Conservation (phyloP, 2,113 vertebrate genomes). For the Eptesicus fuscus region DNA sequence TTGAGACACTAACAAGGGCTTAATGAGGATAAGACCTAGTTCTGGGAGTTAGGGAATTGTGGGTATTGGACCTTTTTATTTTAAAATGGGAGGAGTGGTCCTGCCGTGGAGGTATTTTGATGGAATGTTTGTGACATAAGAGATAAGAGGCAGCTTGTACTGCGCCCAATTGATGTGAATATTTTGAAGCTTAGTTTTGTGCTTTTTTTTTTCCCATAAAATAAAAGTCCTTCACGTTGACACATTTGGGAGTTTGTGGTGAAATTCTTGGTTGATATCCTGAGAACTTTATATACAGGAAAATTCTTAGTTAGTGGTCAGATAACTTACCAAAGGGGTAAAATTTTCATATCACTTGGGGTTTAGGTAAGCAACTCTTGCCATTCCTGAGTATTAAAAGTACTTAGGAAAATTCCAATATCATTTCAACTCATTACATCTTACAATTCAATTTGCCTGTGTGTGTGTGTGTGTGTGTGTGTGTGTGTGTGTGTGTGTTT, state of each 20-base stretch:
- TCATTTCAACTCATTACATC: not conserved
- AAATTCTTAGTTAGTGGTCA: not conserved
- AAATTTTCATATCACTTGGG: not conserved
- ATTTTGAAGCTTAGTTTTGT: not conserved
- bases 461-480: not conserved
- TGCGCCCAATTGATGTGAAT: not conserved
- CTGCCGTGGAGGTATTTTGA: not conserved
- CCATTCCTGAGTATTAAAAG: not conserved
- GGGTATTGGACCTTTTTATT: slow-evolving; percentile 51
- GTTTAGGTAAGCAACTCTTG: not conserved
- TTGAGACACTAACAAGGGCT: not conserved
- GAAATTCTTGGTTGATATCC: not conserved
- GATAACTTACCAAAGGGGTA: not conserved
- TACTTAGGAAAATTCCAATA: not conserved
- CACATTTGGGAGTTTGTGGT: not conserved
- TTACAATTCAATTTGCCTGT: not conserved
- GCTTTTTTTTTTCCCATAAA: not conserved
- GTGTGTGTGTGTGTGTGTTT: not conserved
- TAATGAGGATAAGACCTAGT: no score
- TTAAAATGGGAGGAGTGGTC: not conserved
- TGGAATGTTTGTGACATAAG: not conserved
- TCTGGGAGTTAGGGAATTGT: not conserved
- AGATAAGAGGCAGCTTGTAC: not conserved
- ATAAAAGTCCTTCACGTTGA: not conserved
- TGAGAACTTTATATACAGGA: not conserved